A percentile compares a stretch with the other conserved stretches of the same genome.
Conservation (phyloP, 1,140 invertebrate species). For the Sipha flava region DNA sequence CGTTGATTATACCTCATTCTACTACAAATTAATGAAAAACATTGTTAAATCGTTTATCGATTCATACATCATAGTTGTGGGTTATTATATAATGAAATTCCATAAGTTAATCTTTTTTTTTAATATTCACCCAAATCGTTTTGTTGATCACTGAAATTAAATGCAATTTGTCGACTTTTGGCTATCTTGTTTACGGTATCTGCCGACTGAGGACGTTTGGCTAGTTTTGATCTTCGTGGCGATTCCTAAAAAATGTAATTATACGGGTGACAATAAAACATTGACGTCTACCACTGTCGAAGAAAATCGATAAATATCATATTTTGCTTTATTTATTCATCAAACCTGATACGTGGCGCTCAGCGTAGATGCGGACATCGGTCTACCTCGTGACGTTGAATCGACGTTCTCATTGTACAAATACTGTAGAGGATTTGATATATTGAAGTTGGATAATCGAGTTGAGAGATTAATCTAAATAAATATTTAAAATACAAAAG, state of each 20-base stretch:
- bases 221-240: neutral
- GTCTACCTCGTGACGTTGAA: neutral
- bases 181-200: neutral
- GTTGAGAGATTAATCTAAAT: neutral
- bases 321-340: neutral
- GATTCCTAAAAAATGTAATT: neutral
- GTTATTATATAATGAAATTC: too few species aligned
- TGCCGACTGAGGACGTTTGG: neutral
- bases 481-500: too few species aligned
- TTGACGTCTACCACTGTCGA: too few species aligned
- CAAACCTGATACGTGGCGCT: neutral
- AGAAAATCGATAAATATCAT: too few species aligned
- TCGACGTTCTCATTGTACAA: neutral
- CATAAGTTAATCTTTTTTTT: too few species aligned
- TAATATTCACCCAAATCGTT: neutral
- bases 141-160: neutral
- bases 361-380: conserved; percentile 1
- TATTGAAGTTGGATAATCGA: neutral
- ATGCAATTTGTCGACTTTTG: neutral
- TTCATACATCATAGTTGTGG: too few species aligned
- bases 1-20: too few species aligned
- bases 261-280: too few species aligned
- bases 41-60: too few species aligned
- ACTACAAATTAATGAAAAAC: too few species aligned
- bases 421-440: neutral